phyloP scores from a whole-genome alignment of 2,113 vertebrate species.

The Tragulus kanchil region DNA sequence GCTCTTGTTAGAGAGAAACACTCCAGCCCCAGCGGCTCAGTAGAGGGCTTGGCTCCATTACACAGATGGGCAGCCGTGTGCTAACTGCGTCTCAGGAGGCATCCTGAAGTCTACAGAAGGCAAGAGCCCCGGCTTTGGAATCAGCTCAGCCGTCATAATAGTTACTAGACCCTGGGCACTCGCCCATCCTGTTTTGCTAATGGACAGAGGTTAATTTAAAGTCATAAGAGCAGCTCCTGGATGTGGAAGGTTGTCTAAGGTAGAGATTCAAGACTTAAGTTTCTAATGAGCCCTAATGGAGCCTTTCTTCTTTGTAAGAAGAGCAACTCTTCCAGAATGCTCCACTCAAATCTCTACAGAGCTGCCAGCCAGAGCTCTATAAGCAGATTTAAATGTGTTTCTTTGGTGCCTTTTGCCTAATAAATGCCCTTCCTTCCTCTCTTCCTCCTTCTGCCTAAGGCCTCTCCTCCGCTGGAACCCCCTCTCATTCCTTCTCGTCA shows the following conservation, averaged over 20 bases:
- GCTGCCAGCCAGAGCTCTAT: not conserved
- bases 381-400: not conserved
- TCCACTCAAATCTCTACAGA: not conserved
- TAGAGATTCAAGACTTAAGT: not conserved
- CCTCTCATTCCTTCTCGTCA: not conserved
- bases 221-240: not conserved
- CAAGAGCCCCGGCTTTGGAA: not conserved
- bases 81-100: not conserved
- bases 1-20: not conserved
- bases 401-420: not conserved
- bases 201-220: not conserved
- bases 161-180: not conserved
- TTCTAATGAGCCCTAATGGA: not conserved
- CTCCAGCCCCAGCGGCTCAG: not conserved
- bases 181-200: not conserved
- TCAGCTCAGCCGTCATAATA: not conserved
- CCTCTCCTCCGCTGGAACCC: not conserved
- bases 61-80: not conserved
- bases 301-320: not conserved
- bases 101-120: not conserved
- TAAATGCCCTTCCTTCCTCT: not conserved
- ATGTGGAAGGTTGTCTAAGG: not conserved
- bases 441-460: not conserved
- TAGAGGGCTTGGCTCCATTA: not conserved
- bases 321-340: not conserved